These are phyloP conservation scores for Platycnemis pennipes DNA, from an alignment of 2,888 invertebrate species.

Conservation along the genomic window DNA sequence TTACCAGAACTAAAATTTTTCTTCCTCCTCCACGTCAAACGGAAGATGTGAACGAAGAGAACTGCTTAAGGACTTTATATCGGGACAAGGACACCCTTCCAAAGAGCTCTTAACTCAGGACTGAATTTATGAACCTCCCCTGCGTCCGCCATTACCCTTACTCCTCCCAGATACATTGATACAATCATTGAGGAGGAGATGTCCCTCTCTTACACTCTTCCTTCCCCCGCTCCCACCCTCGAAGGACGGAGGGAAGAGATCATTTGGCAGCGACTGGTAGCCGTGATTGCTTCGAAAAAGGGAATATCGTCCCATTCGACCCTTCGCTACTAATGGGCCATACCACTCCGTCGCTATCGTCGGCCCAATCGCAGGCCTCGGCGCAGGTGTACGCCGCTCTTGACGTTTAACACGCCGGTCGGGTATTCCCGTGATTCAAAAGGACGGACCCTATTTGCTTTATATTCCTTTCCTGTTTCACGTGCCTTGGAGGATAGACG, in stretches of 20 bases:
- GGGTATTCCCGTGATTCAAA: not conserved
- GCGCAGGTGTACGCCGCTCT: not conserved
- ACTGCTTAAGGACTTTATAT: not conserved
- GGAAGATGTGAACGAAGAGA: not conserved
- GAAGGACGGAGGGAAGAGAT: not conserved
- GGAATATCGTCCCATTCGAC: not conserved
- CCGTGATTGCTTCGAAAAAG: not conserved
- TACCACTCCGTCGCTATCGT: not conserved
- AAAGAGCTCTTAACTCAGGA: not conserved
- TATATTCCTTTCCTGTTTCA: not conserved
- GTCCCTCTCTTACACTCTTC: not conserved
- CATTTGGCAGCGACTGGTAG: not conserved
- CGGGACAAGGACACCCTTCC: not conserved
- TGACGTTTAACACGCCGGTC: slow-evolving; percentile 9
- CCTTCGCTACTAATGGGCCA: not conserved
- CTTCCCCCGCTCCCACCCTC: not conserved
- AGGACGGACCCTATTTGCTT: not conserved
- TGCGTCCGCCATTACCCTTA: not conserved
- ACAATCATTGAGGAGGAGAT: not conserved
- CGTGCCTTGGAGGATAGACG: not conserved
- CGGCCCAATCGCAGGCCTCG: not conserved
- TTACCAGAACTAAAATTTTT: too few relatives aligned
- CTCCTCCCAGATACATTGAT: not conserved
- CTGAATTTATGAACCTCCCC: not conserved
- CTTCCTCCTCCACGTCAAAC: not conserved